A percentile compares a stretch with the other conserved stretches of the same genome.
These are phyloP conservation scores for Dicerorhinus sumatrensis DNA, from an alignment of 2,113 vertebrate species.

Conservation along the genomic window DNA sequence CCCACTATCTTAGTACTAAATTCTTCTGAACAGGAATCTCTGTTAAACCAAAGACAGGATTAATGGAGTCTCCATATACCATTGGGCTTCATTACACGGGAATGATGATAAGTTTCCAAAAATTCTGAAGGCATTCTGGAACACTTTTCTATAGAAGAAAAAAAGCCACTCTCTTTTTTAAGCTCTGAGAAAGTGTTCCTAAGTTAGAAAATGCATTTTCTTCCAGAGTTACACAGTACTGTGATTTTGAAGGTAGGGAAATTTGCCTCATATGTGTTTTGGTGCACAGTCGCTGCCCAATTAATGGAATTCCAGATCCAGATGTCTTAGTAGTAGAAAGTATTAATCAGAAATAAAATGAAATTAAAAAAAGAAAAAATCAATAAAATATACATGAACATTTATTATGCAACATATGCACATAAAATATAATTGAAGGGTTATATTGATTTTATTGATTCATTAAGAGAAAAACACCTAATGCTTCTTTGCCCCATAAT, in stretches of 20 bases:
- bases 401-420: constrained; percentile 18
- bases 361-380: neutral
- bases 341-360: neutral
- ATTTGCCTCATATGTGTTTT: neutral
- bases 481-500: neutral
- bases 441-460: constrained; percentile 15
- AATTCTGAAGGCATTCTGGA: neutral
- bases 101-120: neutral
- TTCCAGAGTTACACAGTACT: neutral
- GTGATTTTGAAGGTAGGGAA: neutral
- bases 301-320: neutral
- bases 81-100: neutral
- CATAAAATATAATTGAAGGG: neutral
- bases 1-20: neutral
- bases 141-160: constrained; percentile 3
- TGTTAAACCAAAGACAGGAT: neutral
- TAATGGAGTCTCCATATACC: neutral
- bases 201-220: neutral
- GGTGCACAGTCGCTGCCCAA: neutral
- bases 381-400: neutral
- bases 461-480: neutral
- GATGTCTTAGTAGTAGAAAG: neutral
- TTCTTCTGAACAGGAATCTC: constrained; percentile 12
- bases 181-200: neutral
- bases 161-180: neutral